These are phyloP conservation scores for Nomada flava DNA, from an alignment of 2,888 invertebrate species.

Conservation along the genomic window DNA sequence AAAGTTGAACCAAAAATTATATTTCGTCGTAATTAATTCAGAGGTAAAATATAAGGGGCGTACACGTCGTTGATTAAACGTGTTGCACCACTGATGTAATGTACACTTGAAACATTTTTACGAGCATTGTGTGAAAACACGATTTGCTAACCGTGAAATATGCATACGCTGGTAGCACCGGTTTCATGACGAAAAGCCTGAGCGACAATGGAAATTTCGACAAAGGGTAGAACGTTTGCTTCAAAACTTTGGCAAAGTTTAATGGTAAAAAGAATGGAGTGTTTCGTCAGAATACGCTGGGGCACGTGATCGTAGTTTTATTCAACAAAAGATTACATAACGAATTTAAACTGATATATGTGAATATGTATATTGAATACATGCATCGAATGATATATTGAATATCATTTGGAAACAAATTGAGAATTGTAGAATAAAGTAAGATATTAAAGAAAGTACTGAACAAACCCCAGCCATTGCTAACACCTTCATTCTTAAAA, in stretches of 20 bases:
- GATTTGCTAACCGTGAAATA: slow-evolving; percentile 24
- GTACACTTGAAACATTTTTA: not conserved
- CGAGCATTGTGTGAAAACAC: not conserved
- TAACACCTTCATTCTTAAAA: not conserved
- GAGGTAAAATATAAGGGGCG: not conserved
- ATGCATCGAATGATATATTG: too few relatives aligned
- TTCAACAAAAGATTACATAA: slow-evolving; percentile 61
- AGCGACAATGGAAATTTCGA: slow-evolving; percentile 32
- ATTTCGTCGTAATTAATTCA: not conserved
- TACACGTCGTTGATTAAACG: not conserved
- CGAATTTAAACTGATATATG: slow-evolving; percentile 55
- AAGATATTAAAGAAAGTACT: too few relatives aligned
- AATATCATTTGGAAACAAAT: too few relatives aligned
- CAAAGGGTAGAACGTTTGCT: slow-evolving; percentile 35
- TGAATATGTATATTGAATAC: slow-evolving; percentile 61
- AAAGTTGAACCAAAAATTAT: not conserved
- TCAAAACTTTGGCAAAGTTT: slow-evolving; percentile 35
- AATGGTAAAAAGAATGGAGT: slow-evolving; percentile 30
- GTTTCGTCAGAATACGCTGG: slow-evolving; percentile 56
- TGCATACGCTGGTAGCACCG: slow-evolving; percentile 5
- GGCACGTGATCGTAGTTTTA: slow-evolving; percentile 67
- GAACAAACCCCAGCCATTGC: too few relatives aligned
- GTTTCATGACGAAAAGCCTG: slow-evolving; percentile 19
- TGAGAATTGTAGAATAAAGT: too few relatives aligned
- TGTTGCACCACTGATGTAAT: not conserved